Percentiles rank a stretch among this genome's conserved stretches.
Conservation (phyloP, 1,140 invertebrate species). For the Nylanderia fulva region DNA sequence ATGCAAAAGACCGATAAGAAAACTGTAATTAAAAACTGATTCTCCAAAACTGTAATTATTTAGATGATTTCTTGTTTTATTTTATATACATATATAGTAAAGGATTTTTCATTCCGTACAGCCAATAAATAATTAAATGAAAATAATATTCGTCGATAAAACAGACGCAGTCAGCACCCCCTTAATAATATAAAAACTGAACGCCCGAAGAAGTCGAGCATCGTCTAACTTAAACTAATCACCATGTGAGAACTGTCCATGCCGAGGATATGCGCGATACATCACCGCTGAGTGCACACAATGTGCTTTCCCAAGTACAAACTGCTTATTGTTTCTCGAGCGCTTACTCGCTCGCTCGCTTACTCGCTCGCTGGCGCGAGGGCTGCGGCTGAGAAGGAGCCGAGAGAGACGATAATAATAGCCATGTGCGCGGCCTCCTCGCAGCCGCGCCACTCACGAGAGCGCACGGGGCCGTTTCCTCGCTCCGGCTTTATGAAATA, state of each 20-base stretch:
- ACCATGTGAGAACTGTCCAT: slow-evolving; percentile 24
- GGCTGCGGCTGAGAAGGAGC: slow-evolving; percentile 54
- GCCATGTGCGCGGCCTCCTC: slow-evolving; percentile 50
- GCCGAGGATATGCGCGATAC: slow-evolving; percentile 58
- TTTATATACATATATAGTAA: too few species aligned
- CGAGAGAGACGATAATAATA: slow-evolving; percentile 76
- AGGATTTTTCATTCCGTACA: too few species aligned
- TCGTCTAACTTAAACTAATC: slow-evolving; percentile 23
- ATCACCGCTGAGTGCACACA: slow-evolving; percentile 49
- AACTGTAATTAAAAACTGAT: too few species aligned
- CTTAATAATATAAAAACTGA: too few species aligned
- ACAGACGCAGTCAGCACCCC: too few species aligned
- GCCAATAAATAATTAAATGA: too few species aligned
- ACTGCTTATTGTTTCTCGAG: slow-evolving; percentile 75
- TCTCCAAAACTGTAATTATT: too few species aligned
- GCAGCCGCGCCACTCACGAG: slow-evolving; percentile 41
- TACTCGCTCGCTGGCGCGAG: slow-evolving; percentile 56
- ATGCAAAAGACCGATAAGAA: too few species aligned
- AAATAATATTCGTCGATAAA: too few species aligned
- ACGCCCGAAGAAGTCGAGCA: neutral
- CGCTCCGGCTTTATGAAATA: slow-evolving; percentile 74
- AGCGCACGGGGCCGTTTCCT: slow-evolving; percentile 61
- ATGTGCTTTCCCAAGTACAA: slow-evolving; percentile 67
- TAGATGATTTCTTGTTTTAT: too few species aligned
- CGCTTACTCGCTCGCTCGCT: slow-evolving; percentile 31